Evolutionary conservation across 2,888 invertebrate genomes (phyloP).

Genomic region (Sinopyrophorus schimmeli): DNA sequence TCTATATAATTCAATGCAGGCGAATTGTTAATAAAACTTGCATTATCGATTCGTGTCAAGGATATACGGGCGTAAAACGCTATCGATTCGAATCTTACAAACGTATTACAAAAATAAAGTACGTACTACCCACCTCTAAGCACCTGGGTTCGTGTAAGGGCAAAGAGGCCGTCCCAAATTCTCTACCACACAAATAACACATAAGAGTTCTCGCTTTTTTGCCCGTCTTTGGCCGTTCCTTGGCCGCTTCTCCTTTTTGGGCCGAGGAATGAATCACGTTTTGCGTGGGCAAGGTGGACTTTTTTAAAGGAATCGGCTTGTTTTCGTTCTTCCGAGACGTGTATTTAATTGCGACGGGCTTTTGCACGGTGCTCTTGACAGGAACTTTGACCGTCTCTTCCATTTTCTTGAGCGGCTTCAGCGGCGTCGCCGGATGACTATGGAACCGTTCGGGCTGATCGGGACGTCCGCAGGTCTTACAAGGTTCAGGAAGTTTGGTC

Average conservation of each 20-base stretch:
- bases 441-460: conserved; percentile 70
- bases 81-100: too few relatives aligned
- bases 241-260: conserved; percentile 8
- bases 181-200: conserved; percentile 68
- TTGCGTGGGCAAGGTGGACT: conserved; percentile 34
- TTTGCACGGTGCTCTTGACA: conserved; percentile 57
- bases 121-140: conserved; percentile 61
- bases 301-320: conserved; percentile 25
- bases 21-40: too few relatives aligned
- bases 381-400: conserved; percentile 37
- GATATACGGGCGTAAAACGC: too few relatives aligned
- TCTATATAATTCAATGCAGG: too few relatives aligned
- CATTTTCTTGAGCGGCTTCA: conserved; percentile 36
- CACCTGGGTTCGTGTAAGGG: conserved; percentile 70
- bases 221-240: conserved; percentile 18
- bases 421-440: conserved; percentile 57
- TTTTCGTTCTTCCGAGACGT: conserved; percentile 42
- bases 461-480: conserved; percentile 67
- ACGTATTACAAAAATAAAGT: too few relatives aligned
- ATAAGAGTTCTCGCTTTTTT: conserved; percentile 51
- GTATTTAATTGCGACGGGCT: conserved; percentile 59
- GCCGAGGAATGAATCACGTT: conserved; percentile 34
- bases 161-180: conserved; percentile 68
- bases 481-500: conserved; percentile 58
- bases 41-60: too few relatives aligned